Conservation (phyloP, 2,797 vertebrate species). For the Smutsia gigantea region DNA sequence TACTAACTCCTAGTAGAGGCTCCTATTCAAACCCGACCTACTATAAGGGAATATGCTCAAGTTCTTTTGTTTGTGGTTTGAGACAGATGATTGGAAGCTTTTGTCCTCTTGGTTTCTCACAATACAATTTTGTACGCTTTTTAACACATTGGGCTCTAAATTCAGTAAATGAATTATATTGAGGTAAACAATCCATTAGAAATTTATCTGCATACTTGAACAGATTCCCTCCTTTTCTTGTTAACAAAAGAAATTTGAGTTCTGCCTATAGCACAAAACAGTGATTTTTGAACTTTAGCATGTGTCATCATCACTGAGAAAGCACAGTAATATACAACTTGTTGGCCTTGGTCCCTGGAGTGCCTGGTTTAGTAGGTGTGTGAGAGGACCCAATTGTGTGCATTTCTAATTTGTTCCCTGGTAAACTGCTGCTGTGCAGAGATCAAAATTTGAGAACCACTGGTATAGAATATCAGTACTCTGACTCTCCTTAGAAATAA, state of each 20-base stretch:
- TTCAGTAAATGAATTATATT: background rate
- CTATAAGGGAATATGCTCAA: background rate
- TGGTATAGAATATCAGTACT: background rate
- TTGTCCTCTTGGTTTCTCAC: background rate
- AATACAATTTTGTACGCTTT: background rate
- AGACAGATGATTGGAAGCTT: background rate
- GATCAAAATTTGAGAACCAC: background rate
- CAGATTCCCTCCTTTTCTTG: background rate
- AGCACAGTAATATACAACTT: background rate
- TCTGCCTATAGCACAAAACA: background rate
- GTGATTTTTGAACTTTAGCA: background rate
- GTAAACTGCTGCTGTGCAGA: background rate
- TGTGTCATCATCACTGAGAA: background rate
- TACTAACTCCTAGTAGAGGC: background rate
- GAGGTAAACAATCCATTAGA: background rate
- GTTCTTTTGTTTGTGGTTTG: background rate
- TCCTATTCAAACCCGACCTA: background rate
- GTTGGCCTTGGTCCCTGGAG: background rate
- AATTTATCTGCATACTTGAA: background rate
- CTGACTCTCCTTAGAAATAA: background rate
- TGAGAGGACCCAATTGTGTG: background rate
- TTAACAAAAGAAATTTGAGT: conserved; percentile 29
- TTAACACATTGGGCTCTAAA: background rate
- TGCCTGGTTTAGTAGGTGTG: background rate
- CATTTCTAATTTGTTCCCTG: background rate